phyloP scores from a whole-genome alignment of 2,113 vertebrate genomes.

The Hystrix cristata region DNA sequence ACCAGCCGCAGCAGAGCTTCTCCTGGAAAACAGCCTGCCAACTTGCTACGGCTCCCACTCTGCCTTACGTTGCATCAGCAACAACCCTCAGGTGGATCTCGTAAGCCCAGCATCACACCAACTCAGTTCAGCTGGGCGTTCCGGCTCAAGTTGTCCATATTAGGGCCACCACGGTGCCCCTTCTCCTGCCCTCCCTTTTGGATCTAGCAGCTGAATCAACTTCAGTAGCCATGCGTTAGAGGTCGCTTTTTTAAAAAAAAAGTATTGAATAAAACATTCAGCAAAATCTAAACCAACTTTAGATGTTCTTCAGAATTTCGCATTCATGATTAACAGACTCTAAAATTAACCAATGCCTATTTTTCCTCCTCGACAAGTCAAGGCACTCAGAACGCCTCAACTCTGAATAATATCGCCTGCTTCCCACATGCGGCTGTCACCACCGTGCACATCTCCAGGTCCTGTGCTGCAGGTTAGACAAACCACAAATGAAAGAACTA shows the following conservation, averaged over 20 bases:
- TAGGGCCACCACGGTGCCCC: too few species aligned
- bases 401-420: neutral
- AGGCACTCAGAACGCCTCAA: neutral
- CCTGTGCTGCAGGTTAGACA: neutral
- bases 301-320: neutral
- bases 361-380: neutral
- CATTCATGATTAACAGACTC: conserved; percentile 25
- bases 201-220: neutral
- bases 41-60: too few species aligned
- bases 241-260: neutral
- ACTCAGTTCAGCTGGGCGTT: too few species aligned
- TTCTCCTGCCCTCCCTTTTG: neutral
- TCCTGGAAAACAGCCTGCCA: too few species aligned
- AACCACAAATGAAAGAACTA: neutral
- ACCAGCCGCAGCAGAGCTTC: too few species aligned
- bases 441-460: neutral
- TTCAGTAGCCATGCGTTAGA: neutral
- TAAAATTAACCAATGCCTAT: conserved; percentile 21
- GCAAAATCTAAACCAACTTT: neutral
- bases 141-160: too few species aligned
- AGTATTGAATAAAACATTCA: neutral
- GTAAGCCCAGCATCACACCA: too few species aligned
- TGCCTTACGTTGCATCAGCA: too few species aligned
- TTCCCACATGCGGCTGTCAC: neutral
- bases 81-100: too few species aligned